phyloP scores from a whole-genome alignment of 2,113 vertebrate species.

The Neolamprologus kungweensis region DNA sequence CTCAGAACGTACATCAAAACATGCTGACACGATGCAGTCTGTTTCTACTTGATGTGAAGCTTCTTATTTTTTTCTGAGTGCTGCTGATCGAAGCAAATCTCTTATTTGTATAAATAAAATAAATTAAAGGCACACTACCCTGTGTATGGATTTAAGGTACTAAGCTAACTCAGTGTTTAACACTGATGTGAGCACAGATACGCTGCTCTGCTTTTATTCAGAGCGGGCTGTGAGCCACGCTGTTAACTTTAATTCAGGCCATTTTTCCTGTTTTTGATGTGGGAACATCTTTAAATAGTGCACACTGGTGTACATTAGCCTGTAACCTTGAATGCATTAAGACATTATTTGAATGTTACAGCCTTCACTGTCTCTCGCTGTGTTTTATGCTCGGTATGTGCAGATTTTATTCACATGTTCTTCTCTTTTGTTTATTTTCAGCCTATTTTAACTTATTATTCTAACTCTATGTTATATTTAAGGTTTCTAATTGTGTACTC shows the following conservation, averaged over 20 bases:
- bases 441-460: not conserved
- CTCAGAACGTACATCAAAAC: not conserved
- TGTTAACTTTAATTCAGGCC: not conserved
- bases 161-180: not conserved
- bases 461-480: rapidly evolving
- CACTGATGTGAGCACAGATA: not conserved
- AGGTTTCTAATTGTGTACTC: rapidly evolving
- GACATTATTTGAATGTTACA: not conserved
- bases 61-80: not conserved
- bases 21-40: rapidly evolving
- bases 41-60: rapidly evolving
- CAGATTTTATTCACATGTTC: not conserved
- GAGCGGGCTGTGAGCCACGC: not conserved
- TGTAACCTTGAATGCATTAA: not conserved
- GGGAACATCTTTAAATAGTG: not conserved
- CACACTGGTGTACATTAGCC: not conserved
- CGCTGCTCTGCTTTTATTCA: not conserved
- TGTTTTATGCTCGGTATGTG: not conserved
- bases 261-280: not conserved
- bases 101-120: not conserved
- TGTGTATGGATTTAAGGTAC: not conserved
- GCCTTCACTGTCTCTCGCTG: rapidly evolving
- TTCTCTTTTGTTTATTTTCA: not conserved
- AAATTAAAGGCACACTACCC: not conserved
- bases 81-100: rapidly evolving